phyloP scores from a whole-genome alignment of 2,797 vertebrate species.

The Aplochiton taeniatus region DNA sequence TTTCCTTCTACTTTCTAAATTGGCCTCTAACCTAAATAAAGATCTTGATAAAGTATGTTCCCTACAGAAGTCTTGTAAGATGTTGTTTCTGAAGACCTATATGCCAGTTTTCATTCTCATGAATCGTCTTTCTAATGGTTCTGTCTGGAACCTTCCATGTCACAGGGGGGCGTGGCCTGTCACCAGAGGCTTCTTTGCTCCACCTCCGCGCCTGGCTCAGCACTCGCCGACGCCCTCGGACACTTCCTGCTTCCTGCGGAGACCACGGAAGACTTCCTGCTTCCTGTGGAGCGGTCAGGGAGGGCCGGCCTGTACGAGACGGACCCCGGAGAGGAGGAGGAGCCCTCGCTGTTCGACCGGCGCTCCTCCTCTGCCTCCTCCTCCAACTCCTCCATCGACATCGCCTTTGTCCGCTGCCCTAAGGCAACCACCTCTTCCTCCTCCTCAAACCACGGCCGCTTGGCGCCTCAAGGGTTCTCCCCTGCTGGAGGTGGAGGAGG shows the following conservation, averaged over 20 bases:
- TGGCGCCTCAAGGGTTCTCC: slow-evolving; percentile 71
- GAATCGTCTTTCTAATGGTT: slow-evolving; percentile 22
- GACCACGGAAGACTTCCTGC: slow-evolving; percentile 77
- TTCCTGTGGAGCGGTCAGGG: slow-evolving; percentile 71
- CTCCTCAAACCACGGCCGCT: not conserved
- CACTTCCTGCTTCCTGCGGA: slow-evolving; percentile 78
- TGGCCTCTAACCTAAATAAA: no score
- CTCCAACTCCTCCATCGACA: slow-evolving; percentile 93
- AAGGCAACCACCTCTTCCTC: slow-evolving; percentile 66
- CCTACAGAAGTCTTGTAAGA: no score
- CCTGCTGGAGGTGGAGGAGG: slow-evolving; percentile 3
- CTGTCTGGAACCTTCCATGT: not conserved
- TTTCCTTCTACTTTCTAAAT: no score
- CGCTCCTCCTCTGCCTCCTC: slow-evolving; percentile 87
- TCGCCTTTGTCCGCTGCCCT: slow-evolving; percentile 88
- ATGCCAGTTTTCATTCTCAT: no score
- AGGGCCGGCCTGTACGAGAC: slow-evolving; percentile 84
- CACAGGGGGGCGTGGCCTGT: slow-evolving; percentile 28
- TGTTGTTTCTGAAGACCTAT: no score
- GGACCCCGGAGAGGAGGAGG: slow-evolving; percentile 78
- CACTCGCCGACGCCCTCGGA: slow-evolving; percentile 75
- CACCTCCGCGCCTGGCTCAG: slow-evolving; percentile 64
- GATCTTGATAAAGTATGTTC: no score
- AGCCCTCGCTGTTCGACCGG: slow-evolving; percentile 81
- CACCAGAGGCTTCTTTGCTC: slow-evolving; percentile 51